phyloP scores from a whole-genome alignment of 2,797 vertebrate genomes.

The Lindbergichthys nudifrons region DNA sequence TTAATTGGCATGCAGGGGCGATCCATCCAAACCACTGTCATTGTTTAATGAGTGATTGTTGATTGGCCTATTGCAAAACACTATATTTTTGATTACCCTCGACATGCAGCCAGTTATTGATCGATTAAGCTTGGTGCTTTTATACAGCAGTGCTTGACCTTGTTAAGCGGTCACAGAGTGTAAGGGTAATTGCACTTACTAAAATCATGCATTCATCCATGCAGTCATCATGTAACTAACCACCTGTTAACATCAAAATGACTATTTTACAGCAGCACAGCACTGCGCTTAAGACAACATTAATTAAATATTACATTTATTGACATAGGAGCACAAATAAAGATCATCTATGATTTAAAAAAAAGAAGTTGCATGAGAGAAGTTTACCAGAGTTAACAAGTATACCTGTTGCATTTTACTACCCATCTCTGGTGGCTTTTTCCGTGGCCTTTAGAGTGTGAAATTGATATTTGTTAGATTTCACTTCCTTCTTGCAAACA shows the following conservation, averaged over 20 bases:
- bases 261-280: background rate
- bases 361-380: too few species aligned
- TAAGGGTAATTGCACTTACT: slow-evolving; percentile 23
- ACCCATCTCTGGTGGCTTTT: slow-evolving; percentile 14
- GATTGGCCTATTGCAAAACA: slow-evolving; percentile 47
- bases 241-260: slow-evolving; percentile 17
- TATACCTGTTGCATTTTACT: slow-evolving; percentile 8
- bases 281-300: background rate
- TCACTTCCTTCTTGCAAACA: slow-evolving; percentile 20
- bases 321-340: too few species aligned
- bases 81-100: slow-evolving; percentile 47
- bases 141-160: slow-evolving; percentile 34
- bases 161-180: slow-evolving; percentile 29
- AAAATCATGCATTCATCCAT: slow-evolving; percentile 34
- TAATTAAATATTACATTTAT: background rate
- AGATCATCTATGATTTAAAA: too few species aligned
- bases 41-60: slow-evolving; percentile 49
- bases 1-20: slow-evolving; percentile 39
- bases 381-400: background rate
- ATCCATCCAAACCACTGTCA: slow-evolving; percentile 47
- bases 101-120: slow-evolving; percentile 39
- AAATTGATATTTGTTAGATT: slow-evolving; percentile 28
- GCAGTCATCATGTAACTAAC: slow-evolving; percentile 25
- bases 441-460: slow-evolving; percentile 3
- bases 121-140: slow-evolving; percentile 40